Evolutionary conservation across 2,113 vertebrate genomes (phyloP).

Genomic region (Globicephala melas): DNA sequence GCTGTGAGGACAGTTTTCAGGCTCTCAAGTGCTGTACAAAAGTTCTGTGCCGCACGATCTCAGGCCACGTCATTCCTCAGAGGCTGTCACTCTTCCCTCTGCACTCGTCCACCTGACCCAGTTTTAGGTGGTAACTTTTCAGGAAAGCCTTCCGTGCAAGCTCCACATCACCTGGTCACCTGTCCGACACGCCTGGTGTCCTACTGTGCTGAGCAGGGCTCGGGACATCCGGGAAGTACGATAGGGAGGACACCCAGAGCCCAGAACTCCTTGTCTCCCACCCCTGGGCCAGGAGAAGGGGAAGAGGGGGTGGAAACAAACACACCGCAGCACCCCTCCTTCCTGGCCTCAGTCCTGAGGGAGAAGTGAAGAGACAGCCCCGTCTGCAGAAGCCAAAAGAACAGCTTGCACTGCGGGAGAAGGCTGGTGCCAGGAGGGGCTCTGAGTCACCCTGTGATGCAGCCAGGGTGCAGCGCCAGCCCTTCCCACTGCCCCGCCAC

Average conservation of each 20-base stretch:
- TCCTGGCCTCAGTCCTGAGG: background rate
- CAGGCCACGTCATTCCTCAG: background rate
- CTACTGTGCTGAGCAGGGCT: background rate
- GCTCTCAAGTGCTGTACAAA: background rate
- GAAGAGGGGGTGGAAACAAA: background rate
- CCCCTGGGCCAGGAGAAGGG: background rate
- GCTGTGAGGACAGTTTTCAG: background rate
- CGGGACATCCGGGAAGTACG: rapidly evolving
- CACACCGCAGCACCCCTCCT: background rate
- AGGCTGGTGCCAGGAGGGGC: constrained; percentile 50
- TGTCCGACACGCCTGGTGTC: background rate
- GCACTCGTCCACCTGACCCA: background rate
- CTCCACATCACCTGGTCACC: background rate
- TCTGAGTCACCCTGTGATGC: constrained; percentile 68
- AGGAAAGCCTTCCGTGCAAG: constrained; percentile 35
- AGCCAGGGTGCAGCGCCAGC: background rate
- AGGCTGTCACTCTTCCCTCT: background rate
- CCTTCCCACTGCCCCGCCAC: background rate
- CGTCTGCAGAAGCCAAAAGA: constrained; percentile 55
- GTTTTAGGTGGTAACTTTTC: constrained; percentile 48
- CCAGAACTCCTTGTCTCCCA: background rate
- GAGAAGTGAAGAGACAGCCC: constrained; percentile 3
- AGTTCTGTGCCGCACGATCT: background rate
- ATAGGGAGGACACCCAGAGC: background rate
- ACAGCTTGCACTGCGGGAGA: constrained; percentile 65